Conservation (phyloP, 64 coral and sea anemone genomes). For the Montipora efflorescens region DNA sequence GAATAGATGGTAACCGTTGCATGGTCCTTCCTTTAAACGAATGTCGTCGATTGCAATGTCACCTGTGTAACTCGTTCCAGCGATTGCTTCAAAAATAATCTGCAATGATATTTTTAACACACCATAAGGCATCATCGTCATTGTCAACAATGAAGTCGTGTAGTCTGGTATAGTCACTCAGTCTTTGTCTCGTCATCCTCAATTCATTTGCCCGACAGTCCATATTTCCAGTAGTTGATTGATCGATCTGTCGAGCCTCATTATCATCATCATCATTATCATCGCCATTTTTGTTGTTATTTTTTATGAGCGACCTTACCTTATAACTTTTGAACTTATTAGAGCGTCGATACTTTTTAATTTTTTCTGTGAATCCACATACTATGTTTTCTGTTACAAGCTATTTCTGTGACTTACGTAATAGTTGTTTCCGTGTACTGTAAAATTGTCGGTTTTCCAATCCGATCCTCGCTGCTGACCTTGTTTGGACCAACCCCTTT, state of each 20-base stretch:
- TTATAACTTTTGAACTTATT: not conserved
- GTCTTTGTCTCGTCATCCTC: not conserved
- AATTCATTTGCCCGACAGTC: not conserved
- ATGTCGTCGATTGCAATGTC: slow-evolving; percentile 36
- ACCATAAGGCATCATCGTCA: not conserved
- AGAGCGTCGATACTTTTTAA: not conserved
- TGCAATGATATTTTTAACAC: not conserved
- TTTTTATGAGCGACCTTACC: not conserved
- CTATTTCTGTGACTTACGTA: not conserved
- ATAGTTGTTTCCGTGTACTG: slow-evolving; percentile 29
- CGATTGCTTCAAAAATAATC: not conserved
- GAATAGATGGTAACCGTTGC: not conserved
- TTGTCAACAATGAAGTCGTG: not conserved
- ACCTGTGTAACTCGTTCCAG: not conserved
- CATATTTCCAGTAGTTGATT: too few relatives aligned
- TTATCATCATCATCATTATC: too few relatives aligned
- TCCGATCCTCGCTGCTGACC: not conserved
- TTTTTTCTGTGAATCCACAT: not conserved
- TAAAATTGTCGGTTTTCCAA: slow-evolving; percentile 15
- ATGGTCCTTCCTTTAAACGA: not conserved
- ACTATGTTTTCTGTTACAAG: not conserved
- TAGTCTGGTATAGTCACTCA: too few relatives aligned
- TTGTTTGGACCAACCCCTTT: not conserved
- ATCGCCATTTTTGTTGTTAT: not conserved
- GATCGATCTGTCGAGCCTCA: too few relatives aligned